Evolutionary conservation across 2,113 vertebrate genomes (phyloP), one percentile per base, ranked within the genome.

Genomic region (Cettia cetti): DNA sequence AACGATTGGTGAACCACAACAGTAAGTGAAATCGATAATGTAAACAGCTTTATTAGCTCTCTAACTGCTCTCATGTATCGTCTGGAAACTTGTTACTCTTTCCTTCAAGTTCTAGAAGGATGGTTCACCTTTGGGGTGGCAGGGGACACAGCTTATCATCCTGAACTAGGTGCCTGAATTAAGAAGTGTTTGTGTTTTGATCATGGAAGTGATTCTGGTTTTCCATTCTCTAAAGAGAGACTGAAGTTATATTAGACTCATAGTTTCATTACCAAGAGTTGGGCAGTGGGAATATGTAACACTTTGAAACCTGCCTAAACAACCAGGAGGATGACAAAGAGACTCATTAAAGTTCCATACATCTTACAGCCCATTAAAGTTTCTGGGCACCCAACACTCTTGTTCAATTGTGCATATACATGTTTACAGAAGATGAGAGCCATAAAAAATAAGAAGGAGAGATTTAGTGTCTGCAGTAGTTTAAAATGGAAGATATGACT

Each of bases 51-150:
- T 66, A 52, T 68, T 42, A 56, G 21, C 37, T 52, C 35, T 60
- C 53, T 80, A 88, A 80, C 12, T 0, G 7, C 23, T 52, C 37
- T 42, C 31, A 2, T 27, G 13, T 13, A 37, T 31, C 10, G 69
- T 82, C 49, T 49, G 7, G 27, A 92, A 86, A 16, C 13, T 30
- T 72, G 15, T 47, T 39, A 19, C 7, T 54, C 20, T 37, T 88
- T 66, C 15, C 72, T 60, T 21, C 21, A 49, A 13, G 17, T 72
- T 31, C 14, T n/a, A 82, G 30, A 53, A 45, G 20, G 60, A 35
- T 30, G 13, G 56, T 77, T 88, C 37, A 49, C 0, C 0, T 49
- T 63, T 8, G 0, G 13, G 3, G 1, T 1, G 12, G 10, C 27
- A 8, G 24, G 12, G 3, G 40, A 77, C 4, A 26, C 10, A 89